Conservation (phyloP, 2,888 invertebrate genomes). For the Pyrochroa serraticornis region DNA sequence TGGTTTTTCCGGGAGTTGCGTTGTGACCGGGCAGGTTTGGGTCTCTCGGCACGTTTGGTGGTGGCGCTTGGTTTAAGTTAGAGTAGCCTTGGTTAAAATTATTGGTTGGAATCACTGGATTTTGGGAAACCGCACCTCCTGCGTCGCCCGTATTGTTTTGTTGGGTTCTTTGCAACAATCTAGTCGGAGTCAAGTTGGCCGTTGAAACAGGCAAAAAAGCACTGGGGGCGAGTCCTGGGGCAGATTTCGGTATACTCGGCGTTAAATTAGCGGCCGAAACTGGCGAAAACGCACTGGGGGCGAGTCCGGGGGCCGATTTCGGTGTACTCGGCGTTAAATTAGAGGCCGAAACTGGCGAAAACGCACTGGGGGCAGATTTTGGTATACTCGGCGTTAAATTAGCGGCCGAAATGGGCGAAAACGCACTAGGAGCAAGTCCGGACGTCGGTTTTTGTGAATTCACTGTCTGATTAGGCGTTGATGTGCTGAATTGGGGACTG, state of each 20-base stretch:
- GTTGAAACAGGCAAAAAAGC: too few relatives aligned
- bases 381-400: too few relatives aligned
- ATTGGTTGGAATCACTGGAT: conserved; percentile 1
- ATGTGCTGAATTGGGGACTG: conserved; percentile 44
- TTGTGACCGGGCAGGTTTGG: too few relatives aligned
- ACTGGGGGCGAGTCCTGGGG: neutral
- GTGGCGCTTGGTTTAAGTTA: neutral
- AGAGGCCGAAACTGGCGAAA: conserved; percentile 26
- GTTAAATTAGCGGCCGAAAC: neutral
- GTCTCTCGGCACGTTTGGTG: conserved; percentile 2
- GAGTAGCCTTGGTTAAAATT: conserved; percentile 1
- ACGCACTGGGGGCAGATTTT: conserved; percentile 26
- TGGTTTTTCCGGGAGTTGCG: conserved; percentile 12
- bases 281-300: too few relatives aligned
- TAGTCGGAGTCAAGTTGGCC: too few relatives aligned
- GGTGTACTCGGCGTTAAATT: too few relatives aligned
- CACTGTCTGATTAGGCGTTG: conserved; percentile 45
- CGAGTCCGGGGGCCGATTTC: too few relatives aligned
- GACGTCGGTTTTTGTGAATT: conserved; percentile 22
- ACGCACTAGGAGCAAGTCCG: conserved; percentile 29
- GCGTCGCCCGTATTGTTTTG: too few relatives aligned
- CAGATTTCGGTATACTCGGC: neutral
- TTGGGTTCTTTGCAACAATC: too few relatives aligned
- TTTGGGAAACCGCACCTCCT: neutral
- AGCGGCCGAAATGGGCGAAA: conserved; percentile 27